phyloP scores from a whole-genome alignment of 53 echinoderm and acorn worm species.

The Echinarachnius parma region DNA sequence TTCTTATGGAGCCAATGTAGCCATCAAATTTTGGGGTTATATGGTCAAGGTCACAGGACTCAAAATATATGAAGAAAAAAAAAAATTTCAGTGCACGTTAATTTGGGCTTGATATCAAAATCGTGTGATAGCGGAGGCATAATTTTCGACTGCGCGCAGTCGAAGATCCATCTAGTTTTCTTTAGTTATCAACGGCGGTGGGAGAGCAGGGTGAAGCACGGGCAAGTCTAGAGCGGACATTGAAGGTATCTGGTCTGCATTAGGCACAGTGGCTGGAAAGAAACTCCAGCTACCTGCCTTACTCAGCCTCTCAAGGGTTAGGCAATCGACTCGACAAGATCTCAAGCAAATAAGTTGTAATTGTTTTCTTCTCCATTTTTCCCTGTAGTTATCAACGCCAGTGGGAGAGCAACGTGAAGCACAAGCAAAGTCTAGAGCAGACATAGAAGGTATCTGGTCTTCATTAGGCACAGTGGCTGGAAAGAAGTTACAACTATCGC shows the following conservation, averaged over 20 bases:
- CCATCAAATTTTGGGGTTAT: too few relatives aligned
- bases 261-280: constrained; percentile 61
- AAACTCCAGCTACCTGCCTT: constrained; percentile 71
- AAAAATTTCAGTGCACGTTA: too few relatives aligned
- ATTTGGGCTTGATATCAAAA: too few relatives aligned
- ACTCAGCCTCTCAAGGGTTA: constrained; percentile 52
- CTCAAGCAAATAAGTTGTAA: too few relatives aligned
- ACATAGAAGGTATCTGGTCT: constrained; percentile 79
- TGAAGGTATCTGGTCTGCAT: constrained; percentile 76
- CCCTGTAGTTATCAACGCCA: constrained; percentile 62
- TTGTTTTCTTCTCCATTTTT: too few relatives aligned
- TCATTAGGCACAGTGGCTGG: constrained; percentile 54
- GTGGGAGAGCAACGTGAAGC: constrained; percentile 54
- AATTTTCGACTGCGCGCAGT: too few relatives aligned
- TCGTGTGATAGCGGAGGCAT: too few relatives aligned
- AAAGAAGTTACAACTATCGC: constrained; percentile 76
- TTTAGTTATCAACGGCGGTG: constrained; percentile 71
- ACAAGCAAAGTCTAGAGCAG: constrained; percentile 58
- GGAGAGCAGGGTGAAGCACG: constrained; percentile 55
- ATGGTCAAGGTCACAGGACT: too few relatives aligned
- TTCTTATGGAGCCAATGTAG: too few relatives aligned
- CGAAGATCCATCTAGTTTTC: too few relatives aligned
- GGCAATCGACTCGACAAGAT: constrained; percentile 71
- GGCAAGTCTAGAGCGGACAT: constrained; percentile 57
- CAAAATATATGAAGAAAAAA: too few relatives aligned